Evolutionary conservation across 2,113 vertebrate genomes (phyloP).

Genomic region (Phalacrocorax aristotelis): DNA sequence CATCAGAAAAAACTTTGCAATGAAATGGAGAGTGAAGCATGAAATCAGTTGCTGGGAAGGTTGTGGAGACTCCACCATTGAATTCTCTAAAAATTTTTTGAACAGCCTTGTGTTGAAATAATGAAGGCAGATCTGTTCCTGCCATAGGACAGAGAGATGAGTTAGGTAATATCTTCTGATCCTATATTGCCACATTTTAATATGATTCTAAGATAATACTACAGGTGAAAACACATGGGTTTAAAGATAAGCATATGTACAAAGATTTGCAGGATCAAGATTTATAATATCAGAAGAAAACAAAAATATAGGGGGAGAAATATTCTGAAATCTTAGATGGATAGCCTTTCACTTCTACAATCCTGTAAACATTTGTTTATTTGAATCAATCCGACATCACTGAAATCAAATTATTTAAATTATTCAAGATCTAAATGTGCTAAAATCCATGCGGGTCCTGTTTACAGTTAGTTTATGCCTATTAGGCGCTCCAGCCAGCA

Average conservation of each 20-base stretch:
- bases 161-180: not conserved
- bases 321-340: not conserved
- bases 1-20: not conserved
- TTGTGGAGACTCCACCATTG: not conserved
- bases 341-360: not conserved
- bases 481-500: conserved; percentile 53
- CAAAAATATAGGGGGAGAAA: not conserved
- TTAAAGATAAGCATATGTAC: not conserved
- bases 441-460: conserved; percentile 59
- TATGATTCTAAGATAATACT: not conserved
- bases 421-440: conserved; percentile 69
- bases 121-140: not conserved
- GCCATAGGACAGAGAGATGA: not conserved
- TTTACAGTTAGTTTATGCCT: conserved; percentile 68
- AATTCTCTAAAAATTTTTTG: not conserved
- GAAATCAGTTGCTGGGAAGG: not conserved
- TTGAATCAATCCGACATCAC: conserved; percentile 43
- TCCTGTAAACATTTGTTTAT: conserved; percentile 57
- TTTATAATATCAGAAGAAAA: not conserved
- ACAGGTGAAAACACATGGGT: not conserved
- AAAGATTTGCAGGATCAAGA: not conserved
- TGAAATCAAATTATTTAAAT: conserved; percentile 74
- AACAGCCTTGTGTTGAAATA: not conserved
- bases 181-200: not conserved
- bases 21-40: not conserved